Evolutionary conservation across 2,888 invertebrate genomes (phyloP).

Genomic region (Bembecia ichneumoniformis): DNA sequence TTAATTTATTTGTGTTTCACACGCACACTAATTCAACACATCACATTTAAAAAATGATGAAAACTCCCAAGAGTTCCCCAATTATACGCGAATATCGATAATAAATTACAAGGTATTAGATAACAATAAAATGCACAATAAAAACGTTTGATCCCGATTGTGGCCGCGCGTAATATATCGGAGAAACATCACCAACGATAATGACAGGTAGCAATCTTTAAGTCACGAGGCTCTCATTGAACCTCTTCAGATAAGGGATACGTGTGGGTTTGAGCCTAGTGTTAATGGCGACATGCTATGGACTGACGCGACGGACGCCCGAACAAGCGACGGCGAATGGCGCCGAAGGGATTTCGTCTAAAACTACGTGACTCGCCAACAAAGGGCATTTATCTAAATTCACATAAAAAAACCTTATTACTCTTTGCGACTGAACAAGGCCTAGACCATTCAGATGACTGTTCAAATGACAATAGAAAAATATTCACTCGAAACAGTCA

Average conservation of each 20-base stretch:
- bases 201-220: conserved; percentile 11
- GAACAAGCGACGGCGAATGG: not conserved
- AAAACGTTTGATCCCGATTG: conserved; percentile 28
- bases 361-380: conserved; percentile 37
- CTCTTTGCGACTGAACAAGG: too few species aligned
- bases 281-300: conserved; percentile 6
- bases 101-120: conserved; percentile 26
- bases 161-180: conserved; percentile 31
- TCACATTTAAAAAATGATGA: conserved; percentile 8
- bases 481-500: too few species aligned
- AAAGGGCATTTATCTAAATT: conserved; percentile 30
- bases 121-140: conserved; percentile 25
- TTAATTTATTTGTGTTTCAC: not conserved
- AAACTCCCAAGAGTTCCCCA: too few species aligned
- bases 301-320: conserved; percentile 28
- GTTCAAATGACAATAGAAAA: too few species aligned
- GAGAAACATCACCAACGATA: conserved; percentile 2
- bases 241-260: conserved; percentile 44
- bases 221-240: conserved; percentile 42
- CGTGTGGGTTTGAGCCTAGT: conserved; percentile 30
- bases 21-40: conserved; percentile 16
- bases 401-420: too few species aligned
- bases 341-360: conserved; percentile 22
- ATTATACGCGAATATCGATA: too few species aligned
- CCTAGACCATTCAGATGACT: too few species aligned